Evolutionary conservation across 2,888 invertebrate genomes (phyloP).

Genomic region (Orthosia incerta): DNA sequence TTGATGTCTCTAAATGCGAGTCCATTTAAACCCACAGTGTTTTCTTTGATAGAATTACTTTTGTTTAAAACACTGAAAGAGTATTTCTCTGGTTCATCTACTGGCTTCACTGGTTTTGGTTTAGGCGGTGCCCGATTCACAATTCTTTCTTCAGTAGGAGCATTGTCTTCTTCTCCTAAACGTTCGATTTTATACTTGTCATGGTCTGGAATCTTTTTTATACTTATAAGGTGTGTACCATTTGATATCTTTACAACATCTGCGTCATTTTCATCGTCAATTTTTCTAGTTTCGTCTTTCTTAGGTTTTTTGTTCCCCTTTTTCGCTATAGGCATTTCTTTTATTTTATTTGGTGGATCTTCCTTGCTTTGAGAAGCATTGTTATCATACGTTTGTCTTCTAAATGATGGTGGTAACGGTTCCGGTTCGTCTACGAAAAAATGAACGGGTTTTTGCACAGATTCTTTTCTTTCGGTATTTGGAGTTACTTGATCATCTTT

Average conservation of each 20-base stretch:
- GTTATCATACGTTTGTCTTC: neutral
- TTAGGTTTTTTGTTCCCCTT: neutral
- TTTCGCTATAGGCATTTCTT: slow-evolving; percentile 24
- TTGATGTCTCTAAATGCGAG: neutral
- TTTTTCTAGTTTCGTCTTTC: neutral
- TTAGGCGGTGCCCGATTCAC: slow-evolving; percentile 26
- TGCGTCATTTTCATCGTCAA: neutral
- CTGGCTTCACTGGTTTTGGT: neutral
- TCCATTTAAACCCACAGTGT: neutral
- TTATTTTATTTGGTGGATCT: slow-evolving; percentile 10
- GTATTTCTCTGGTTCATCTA: slow-evolving; percentile 7
- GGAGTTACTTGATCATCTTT: neutral
- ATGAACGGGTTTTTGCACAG: slow-evolving; percentile 16
- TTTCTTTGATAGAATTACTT: neutral
- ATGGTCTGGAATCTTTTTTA: slow-evolving; percentile 35
- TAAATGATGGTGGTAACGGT: slow-evolving; percentile 22
- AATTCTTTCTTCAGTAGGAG: slow-evolving; percentile 40
- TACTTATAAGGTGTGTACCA: slow-evolving; percentile 49
- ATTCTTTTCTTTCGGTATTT: neutral
- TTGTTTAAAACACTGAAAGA: neutral
- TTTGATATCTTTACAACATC: slow-evolving; percentile 34
- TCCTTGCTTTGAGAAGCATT: neutral
- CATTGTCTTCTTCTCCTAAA: neutral
- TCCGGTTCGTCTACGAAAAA: slow-evolving; percentile 49
- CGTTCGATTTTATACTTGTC: slow-evolving; percentile 10